These are phyloP conservation scores for Amphipoea oculea DNA, from an alignment of 2,888 invertebrate genomes.

Conservation along the genomic window DNA sequence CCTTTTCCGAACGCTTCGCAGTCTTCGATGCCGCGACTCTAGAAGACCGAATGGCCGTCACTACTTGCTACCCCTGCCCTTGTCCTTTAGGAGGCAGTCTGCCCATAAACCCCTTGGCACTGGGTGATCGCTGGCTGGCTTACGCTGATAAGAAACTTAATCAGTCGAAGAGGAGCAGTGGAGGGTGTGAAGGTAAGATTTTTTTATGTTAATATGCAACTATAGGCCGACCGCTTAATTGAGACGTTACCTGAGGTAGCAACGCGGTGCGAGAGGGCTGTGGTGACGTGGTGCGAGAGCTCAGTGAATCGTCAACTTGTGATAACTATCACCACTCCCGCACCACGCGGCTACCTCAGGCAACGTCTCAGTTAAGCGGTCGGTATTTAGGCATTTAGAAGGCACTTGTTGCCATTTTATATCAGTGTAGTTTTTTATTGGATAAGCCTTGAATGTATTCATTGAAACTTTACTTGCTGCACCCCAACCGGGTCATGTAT, in stretches of 20 bases:
- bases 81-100: conserved; percentile 91
- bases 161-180: conserved; percentile 94
- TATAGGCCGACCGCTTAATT: no score
- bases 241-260: no score
- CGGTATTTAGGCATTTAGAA: no score
- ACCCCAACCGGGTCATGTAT: no score
- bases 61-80: conserved; percentile 97
- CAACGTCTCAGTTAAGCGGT: no score
- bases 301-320: no score
- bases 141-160: conserved; percentile 96
- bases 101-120: conserved; percentile 94
- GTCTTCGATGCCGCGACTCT: conserved; percentile 97
- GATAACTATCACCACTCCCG: no score
- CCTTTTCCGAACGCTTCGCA: conserved; percentile 97
- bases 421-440: background rate
- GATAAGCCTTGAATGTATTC: background rate
- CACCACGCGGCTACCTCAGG: no score
- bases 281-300: no score
- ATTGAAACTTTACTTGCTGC: background rate
- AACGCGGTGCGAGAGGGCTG: no score
- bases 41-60: conserved; percentile 96
- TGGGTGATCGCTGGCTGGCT: conserved; percentile 96
- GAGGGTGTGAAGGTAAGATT: conserved; percentile 93
- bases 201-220: background rate
- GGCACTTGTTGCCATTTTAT: no score